Conservation (phyloP, 2,113 vertebrate species). For the Tursiops truncatus region DNA sequence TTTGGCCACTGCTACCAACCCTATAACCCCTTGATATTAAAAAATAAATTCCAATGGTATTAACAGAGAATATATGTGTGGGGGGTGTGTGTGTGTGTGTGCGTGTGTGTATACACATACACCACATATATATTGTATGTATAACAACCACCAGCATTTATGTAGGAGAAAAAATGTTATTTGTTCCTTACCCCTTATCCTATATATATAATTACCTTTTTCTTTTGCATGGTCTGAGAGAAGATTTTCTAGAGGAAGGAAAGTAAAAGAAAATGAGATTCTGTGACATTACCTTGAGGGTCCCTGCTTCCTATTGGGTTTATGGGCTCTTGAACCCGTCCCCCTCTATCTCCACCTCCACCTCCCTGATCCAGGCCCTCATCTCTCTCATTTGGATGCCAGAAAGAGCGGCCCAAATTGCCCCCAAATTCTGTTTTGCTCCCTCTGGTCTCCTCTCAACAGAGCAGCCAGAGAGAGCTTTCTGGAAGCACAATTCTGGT, state of each 20-base stretch:
- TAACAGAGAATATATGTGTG: neutral
- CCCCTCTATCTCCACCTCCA: neutral
- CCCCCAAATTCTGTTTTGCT: neutral
- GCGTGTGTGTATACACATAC: neutral
- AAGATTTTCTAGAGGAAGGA: constrained; percentile 73
- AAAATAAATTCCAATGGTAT: neutral
- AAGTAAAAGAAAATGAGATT: constrained; percentile 49
- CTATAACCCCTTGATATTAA: neutral
- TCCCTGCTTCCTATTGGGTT: neutral
- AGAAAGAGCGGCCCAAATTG: neutral
- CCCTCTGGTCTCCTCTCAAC: neutral
- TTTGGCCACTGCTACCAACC: neutral
- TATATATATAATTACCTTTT: constrained; percentile 71
- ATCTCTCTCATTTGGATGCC: neutral
- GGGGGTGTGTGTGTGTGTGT: neutral
- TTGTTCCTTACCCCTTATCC: neutral
- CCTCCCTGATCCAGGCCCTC: neutral
- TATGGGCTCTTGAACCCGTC: neutral
- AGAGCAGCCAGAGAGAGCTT: neutral
- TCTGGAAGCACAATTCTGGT: neutral
- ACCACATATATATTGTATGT: neutral
- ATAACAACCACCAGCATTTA: neutral
- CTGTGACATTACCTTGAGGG: neutral
- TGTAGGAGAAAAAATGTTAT: neutral
- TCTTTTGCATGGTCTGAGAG: constrained; percentile 75